Evolutionary conservation across 2,797 vertebrate genomes (phyloP), one percentile per base, ranked within the genome.

Genomic region (Bryconaethiops microstoma): DNA sequence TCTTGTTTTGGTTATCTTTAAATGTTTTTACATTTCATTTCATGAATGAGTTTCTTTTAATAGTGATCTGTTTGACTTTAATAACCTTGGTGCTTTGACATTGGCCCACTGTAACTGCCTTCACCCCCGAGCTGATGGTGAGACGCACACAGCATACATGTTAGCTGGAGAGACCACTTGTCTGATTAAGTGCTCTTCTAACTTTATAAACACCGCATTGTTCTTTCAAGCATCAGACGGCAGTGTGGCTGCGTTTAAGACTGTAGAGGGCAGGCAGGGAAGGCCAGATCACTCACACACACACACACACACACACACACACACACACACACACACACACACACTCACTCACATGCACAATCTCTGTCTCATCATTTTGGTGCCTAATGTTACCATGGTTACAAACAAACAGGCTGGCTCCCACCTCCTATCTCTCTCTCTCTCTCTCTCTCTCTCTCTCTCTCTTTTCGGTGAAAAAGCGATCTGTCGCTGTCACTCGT

Each of bases 391-490:
- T 91, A 71, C 92, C 90, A 92, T 94, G 91, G 94, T 88, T 90
- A 94, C 94, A 93, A 93, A 92, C 91, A 90, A 93, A 93, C 90
- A 93, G 86, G 86, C 87, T 88, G 17, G 80, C 78, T 76, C 71
- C 84, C 87, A 89, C 88, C 88, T 91, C 88, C 85, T 90, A 89
- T 92, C 90, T 87, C 86, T 84, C 55, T 59, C n/a, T 84, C 55
- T 59, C n/a, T 23, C 57, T 29, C 13, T 29, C 5, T 1, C 23
- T 2, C 59, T 59, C 55, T n/a, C 52, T 17, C 52, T 54, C 52
- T 59, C 55, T 8, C 55, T 82, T 54, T 72, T 29, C 29, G 1
- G 29, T 3, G 83, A 92, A 89, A 88, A 87, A 86, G 90, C 83
- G 87, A 91, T 91, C 86, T 88, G 86, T 90, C 89, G 68, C 84